Percentiles rank a stretch among this genome's conserved stretches.
Conservation (phyloP, 2,113 vertebrate species). For the Caranx ignobilis region DNA sequence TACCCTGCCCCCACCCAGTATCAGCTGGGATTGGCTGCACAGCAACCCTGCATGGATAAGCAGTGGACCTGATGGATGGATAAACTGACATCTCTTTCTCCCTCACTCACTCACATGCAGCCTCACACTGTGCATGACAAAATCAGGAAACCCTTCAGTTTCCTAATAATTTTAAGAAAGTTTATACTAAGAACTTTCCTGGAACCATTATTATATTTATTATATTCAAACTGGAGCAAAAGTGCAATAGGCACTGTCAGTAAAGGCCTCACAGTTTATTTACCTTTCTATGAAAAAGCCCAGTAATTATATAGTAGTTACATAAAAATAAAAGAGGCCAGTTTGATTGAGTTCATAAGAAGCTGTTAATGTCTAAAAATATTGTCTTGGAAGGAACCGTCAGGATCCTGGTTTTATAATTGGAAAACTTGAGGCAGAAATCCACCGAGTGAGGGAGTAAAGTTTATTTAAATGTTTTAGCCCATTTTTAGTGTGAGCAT, state of each 20-base stretch:
- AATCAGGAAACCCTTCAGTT: conserved; percentile 4
- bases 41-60: no score
- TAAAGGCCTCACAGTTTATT: conserved; percentile 36
- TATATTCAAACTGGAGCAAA: conserved; percentile 37
- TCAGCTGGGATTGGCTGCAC: no score
- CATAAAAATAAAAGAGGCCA: conserved; percentile 37
- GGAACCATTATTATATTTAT: conserved; percentile 51
- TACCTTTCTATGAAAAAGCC: conserved; percentile 40
- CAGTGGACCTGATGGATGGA: no score
- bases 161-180: conserved; percentile 28
- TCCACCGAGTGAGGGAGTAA: neutral
- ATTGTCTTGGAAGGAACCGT: conserved; percentile 36
- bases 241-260: neutral
- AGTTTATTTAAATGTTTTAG: conserved; percentile 30
- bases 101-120: neutral
- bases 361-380: conserved; percentile 42
- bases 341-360: conserved; percentile 46
- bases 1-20: no score
- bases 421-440: conserved; percentile 32
- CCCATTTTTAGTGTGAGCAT: neutral
- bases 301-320: conserved; percentile 44
- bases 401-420: conserved; percentile 22
- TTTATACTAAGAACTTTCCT: conserved; percentile 47
- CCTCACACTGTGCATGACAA: neutral
- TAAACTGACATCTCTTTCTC: neutral